Conservation (phyloP, 1,140 invertebrate species). For the Nomia melanderi region DNA sequence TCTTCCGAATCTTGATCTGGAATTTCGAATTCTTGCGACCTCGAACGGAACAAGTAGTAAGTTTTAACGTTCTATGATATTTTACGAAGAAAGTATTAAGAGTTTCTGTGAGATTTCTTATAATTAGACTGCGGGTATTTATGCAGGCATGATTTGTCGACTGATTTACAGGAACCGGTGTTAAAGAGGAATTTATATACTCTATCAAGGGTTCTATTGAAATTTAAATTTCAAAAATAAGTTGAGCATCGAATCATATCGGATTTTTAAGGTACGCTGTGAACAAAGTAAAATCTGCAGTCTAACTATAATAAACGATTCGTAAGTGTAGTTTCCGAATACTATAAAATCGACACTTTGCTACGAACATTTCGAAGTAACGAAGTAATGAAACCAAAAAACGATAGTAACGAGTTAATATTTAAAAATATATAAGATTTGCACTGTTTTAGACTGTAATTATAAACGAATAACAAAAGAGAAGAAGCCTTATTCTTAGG, state of each 20-base stretch:
- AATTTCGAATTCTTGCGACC: not conserved
- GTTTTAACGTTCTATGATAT: not conserved
- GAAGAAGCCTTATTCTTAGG: conserved; percentile 58
- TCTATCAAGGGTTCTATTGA: too few relatives aligned
- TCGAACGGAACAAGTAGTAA: not conserved
- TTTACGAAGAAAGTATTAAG: conserved; percentile 48
- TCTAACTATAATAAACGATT: too few relatives aligned
- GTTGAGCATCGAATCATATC: too few relatives aligned
- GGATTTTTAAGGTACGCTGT: too few relatives aligned
- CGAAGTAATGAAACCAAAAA: not conserved
- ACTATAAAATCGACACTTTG: conserved; percentile 5
- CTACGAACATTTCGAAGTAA: not conserved
- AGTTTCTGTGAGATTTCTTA: conserved; percentile 11
- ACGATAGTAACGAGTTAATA: conserved; percentile 10
- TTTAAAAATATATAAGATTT: conserved; percentile 15
- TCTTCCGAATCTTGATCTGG: not conserved
- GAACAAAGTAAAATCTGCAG: too few relatives aligned
- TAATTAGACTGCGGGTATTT: not conserved
- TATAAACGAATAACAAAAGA: conserved; percentile 36
- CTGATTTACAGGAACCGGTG: too few relatives aligned
- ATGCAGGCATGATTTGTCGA: too few relatives aligned
- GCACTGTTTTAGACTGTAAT: conserved; percentile 31
- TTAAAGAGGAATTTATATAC: too few relatives aligned
- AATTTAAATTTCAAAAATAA: too few relatives aligned
- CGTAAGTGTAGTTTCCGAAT: not conserved